Base-by-base conservation (phyloP, 2,113 vertebrate genomes). In the Bubo blakistoni region DNA sequence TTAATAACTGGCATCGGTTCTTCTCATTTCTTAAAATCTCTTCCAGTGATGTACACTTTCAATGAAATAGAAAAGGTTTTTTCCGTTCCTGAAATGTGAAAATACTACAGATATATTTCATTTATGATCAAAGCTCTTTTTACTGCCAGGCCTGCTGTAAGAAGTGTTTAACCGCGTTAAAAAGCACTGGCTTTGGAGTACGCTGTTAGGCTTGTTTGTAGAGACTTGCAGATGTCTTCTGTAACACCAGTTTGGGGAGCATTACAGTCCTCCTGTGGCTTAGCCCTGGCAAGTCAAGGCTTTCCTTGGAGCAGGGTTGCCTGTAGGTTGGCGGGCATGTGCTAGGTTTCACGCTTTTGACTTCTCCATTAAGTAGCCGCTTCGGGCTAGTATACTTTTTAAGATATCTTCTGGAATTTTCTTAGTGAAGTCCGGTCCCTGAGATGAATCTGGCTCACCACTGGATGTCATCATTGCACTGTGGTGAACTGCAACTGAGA, bases 401-500 rank as follows among this genome's bases (percentile, higher is more conserved):
- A 21, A 52, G 16, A 3, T 5, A 21, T 15, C 61, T 94, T 90
- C 87, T 84, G 86, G 87, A 93, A 87, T 89, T 61, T 95, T 96
- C 87, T 70, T 26, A 7, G 71, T 18, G 32, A 42, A 38, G 34
- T 25, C 32, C 19, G 13, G 51, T 57, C 69, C 57, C 38, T 74
- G 90, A 94, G 81, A 69, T 83, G 77, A 86, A 91, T 87, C n/a
- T 94, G 71, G 73, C 81, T 98, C 84, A 58, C 98, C 97, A 97
- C 97, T 97, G 98, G 97, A 96, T 97, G 97, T 97, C 98, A 84
- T 94, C 51, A 0, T 95, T 97, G 93, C 96, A 72, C 95, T 91
- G 77, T 87, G 76, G 59, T 88, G 86, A 86, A 30, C 80, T 49
- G 85, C 83, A 58, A 3, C 40, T 17, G 1, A 65, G 70, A 51